Evolutionary conservation across 2,888 invertebrate genomes (phyloP).

Genomic region (Athripsodes cinereus): DNA sequence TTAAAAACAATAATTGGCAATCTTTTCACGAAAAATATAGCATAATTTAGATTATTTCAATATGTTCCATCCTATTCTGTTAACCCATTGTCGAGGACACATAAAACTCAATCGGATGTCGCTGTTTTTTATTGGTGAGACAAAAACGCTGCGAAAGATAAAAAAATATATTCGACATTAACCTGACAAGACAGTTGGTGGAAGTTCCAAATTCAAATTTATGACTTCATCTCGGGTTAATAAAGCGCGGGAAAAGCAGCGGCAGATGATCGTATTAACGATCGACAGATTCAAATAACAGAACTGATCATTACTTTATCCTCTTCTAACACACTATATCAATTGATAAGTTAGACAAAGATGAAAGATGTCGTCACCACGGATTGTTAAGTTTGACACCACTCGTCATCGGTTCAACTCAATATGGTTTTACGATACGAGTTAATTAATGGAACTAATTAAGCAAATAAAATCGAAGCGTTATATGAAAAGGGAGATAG

Average conservation of each 20-base stretch:
- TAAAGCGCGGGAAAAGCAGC: slow-evolving; percentile 5
- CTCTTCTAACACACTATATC: too few relatives aligned
- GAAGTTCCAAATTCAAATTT: slow-evolving; percentile 15
- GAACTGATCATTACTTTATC: too few relatives aligned
- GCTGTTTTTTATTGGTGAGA: background rate
- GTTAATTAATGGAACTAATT: slow-evolving; percentile 6
- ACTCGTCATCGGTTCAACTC: slow-evolving; percentile 12
- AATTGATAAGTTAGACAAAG: background rate
- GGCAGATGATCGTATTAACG: background rate
- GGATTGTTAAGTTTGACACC: background rate
- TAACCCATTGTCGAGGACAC: background rate
- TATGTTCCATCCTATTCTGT: background rate
- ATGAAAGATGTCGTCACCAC: background rate
- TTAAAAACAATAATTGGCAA: too few relatives aligned
- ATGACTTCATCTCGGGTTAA: slow-evolving; percentile 12
- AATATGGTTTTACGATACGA: slow-evolving; percentile 7
- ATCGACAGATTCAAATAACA: too few relatives aligned
- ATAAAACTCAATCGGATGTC: background rate
- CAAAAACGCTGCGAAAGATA: too few relatives aligned
- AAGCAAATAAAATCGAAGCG: background rate
- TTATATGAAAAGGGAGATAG: background rate
- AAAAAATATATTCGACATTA: background rate
- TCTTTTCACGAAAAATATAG: too few relatives aligned
- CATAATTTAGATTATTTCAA: too few relatives aligned
- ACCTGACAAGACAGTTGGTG: background rate